phyloP scores from a whole-genome alignment of 2,113 vertebrate genomes.

The Osmerus mordax region DNA sequence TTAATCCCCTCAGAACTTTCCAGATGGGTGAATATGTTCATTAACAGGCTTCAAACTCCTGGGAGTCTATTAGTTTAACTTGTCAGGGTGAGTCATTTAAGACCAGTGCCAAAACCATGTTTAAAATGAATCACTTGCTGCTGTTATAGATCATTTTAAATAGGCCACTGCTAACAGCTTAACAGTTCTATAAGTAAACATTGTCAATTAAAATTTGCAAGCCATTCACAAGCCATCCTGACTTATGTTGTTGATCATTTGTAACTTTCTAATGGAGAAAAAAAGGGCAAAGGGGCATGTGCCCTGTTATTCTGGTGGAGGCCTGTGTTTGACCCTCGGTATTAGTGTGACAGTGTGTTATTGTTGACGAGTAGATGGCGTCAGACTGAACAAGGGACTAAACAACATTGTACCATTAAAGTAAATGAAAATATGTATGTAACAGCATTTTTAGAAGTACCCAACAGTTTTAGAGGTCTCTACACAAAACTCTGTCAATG shows the following conservation, averaged over 20 bases:
- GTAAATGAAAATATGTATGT: no score
- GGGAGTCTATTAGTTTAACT: constrained; percentile 50
- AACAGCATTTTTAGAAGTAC: no score
- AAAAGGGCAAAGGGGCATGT: background rate
- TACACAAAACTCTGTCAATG: no score
- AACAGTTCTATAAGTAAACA: background rate
- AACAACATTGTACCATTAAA: no score
- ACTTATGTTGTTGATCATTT: background rate
- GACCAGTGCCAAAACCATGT: constrained; percentile 37
- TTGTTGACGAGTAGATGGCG: no score
- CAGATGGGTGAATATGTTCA: constrained; percentile 59
- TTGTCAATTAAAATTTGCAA: constrained; percentile 12
- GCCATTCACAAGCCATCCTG: constrained; percentile 3
- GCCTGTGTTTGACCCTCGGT: no score
- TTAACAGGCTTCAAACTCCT: constrained; percentile 55
- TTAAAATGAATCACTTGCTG: constrained; percentile 50
- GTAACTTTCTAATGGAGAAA: background rate
- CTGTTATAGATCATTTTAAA: constrained; percentile 46
- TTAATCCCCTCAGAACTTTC: constrained; percentile 63
- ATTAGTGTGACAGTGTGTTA: no score
- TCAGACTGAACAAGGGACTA: no score
- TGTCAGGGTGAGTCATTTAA: constrained; percentile 62
- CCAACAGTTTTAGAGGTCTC: no score
- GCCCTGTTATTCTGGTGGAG: no score
- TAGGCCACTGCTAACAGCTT: constrained; percentile 3